Evolutionary conservation across 2,113 vertebrate species (phyloP), one percentile per base, ranked within the genome.

Genomic region (Cyphomyrus plagiostoma): DNA sequence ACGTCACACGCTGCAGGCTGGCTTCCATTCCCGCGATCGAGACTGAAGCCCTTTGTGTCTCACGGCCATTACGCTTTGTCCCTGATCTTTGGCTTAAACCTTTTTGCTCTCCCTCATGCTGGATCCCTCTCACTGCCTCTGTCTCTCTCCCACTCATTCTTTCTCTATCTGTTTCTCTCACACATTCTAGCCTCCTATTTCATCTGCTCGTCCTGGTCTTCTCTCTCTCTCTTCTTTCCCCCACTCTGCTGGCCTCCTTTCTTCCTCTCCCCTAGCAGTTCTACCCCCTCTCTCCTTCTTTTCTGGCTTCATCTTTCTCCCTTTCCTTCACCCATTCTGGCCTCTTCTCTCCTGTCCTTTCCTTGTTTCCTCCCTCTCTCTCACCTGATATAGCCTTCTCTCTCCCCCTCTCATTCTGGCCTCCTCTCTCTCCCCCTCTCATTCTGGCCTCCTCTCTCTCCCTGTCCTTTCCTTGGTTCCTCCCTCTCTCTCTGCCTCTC

Each of bases 81-180:
- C 85, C n/a, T 52, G 48, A 87, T 53, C 49, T 56, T 52, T 87
- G 30, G 46, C 26, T 87, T 46, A 45, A 48, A 84, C 39, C 45
- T 23, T 84, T 91, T 85, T 90, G 90, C 91, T 92, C 92, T 88
- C 89, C 90, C 30, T 90, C 84, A 26, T 35, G 13, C 70, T 39
- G 70, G 3, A 77, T 7, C 70, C 11, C 70, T 39, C 70, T 39
- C 70, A 17, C 70, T 77, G 0, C 15, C n/a, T 74, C 66, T 35
- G 66, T 74, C 30, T 77, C 70, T 19, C 70, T 77, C 70, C 2
- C 74, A 6, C 74, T 80, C 35, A 80, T 42, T 42, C 26, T 35
- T 1, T 42, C 15, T 80, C 74, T n/a, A 30, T 70, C 35, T 17
- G 1, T 19, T 15, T 42, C 35, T 77, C 74, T 80, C 74, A 80